Conservation (phyloP, 2,888 invertebrate species). For the Acleris sparsana region DNA sequence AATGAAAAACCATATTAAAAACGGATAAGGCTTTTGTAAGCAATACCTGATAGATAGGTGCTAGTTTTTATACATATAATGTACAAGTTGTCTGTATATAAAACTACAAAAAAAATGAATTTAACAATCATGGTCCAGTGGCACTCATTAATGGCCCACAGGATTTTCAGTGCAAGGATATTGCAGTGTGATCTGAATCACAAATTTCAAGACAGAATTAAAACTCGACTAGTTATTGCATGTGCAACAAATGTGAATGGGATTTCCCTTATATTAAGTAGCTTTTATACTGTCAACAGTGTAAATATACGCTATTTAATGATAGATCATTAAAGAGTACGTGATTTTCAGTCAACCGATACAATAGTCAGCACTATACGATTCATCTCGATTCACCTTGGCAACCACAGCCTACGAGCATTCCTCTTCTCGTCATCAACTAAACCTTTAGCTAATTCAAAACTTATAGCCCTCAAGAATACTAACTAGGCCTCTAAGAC, state of each 20-base stretch:
- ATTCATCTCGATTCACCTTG: conserved; percentile 36
- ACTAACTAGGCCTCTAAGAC: conserved; percentile 42
- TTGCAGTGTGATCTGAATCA: too few species aligned
- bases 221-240: not conserved
- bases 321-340: conserved; percentile 15
- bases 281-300: not conserved
- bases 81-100: too few species aligned
- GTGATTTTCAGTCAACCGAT: conserved; percentile 32
- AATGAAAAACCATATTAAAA: too few species aligned
- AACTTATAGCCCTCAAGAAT: conserved; percentile 23
- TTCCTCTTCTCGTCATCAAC: conserved; percentile 28
- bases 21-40: too few species aligned
- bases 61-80: too few species aligned
- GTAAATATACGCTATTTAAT: conserved; percentile 8
- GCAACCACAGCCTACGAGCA: conserved; percentile 34
- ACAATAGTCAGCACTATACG: conserved; percentile 16
- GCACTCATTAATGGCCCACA: too few species aligned
- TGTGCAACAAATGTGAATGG: not conserved
- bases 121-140: too few species aligned
- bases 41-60: too few species aligned
- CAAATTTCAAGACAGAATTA: not conserved
- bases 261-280: not conserved
- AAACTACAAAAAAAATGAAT: too few species aligned
- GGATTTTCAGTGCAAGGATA: too few species aligned
- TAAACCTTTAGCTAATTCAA: conserved; percentile 17